Percentiles rank a stretch among this genome's conserved stretches.
These are phyloP conservation scores for Varroa destructor DNA, from an alignment of 1,140 invertebrate species.

Conservation along the genomic window DNA sequence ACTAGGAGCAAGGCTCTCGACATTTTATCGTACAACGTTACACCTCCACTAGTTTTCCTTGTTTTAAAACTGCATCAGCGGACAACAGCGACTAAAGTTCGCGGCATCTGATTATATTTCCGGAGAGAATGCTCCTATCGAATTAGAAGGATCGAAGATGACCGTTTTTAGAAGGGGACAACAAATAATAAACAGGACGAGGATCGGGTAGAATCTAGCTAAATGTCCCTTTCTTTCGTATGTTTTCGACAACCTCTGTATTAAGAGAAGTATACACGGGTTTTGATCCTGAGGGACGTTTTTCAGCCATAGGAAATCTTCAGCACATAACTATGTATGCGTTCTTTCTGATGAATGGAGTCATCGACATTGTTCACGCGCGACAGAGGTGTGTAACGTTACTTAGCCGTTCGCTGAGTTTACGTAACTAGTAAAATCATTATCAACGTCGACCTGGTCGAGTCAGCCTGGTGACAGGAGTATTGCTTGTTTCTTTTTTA, in stretches of 20 bases:
- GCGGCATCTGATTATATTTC: too few species aligned
- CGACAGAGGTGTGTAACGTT: not conserved
- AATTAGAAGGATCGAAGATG: too few species aligned
- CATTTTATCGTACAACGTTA: not conserved
- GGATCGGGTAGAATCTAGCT: not conserved
- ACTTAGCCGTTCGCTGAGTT: too few species aligned
- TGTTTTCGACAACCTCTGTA: not conserved
- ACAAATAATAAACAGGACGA: not conserved
- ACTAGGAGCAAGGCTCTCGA: not conserved
- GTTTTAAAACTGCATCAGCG: too few species aligned
- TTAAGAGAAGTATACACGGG: conserved; percentile 41
- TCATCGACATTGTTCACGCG: not conserved
- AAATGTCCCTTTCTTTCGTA: not conserved
- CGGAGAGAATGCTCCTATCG: too few species aligned
- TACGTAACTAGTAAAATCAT: too few species aligned
- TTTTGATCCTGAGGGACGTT: conserved; percentile 39
- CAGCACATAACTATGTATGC: conserved; percentile 14
- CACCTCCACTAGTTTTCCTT: not conserved
- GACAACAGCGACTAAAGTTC: too few species aligned
- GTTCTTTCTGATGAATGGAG: conserved; percentile 15
- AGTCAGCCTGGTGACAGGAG: too few species aligned
- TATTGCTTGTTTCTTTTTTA: too few species aligned
- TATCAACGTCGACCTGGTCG: too few species aligned
- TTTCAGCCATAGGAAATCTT: conserved; percentile 34
- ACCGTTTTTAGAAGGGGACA: too few species aligned